Percentiles rank a stretch among this genome's conserved stretches.
Evolutionary conservation across 1,140 invertebrate species (phyloP).

Genomic region (Pissodes strobi): DNA sequence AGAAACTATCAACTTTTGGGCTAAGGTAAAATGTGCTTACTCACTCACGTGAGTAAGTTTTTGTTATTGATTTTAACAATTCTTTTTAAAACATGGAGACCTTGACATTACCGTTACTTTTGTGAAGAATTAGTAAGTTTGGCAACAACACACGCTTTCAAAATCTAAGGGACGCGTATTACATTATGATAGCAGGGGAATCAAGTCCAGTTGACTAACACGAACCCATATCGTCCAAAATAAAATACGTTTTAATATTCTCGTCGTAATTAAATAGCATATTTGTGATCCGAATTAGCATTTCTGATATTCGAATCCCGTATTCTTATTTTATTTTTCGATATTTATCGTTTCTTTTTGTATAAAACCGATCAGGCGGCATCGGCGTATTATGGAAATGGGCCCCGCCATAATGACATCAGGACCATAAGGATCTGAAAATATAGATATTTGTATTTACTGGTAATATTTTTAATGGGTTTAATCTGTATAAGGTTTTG

Average conservation of each 20-base stretch:
- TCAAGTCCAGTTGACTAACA: slow-evolving; percentile 10
- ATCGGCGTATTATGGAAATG: not conserved
- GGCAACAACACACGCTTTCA: no score
- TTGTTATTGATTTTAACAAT: no score
- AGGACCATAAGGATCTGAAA: not conserved
- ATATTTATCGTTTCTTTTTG: slow-evolving; percentile 24
- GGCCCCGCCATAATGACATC: not conserved
- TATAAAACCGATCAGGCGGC: slow-evolving; percentile 11
- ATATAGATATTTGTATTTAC: not conserved
- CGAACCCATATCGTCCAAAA: slow-evolving; percentile 19
- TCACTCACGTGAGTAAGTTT: no score
- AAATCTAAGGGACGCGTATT: no score
- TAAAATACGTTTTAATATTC: slow-evolving; percentile 30
- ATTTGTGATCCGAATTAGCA: slow-evolving; percentile 42
- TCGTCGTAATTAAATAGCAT: slow-evolving; percentile 44
- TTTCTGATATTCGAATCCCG: slow-evolving; percentile 20
- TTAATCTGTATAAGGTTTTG: no score
- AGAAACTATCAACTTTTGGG: no score
- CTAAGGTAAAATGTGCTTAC: no score
- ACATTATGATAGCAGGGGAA: no score
- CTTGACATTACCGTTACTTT: no score
- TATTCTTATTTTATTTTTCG: slow-evolving; percentile 16
- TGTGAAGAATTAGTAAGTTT: no score
- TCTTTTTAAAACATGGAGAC: no score
- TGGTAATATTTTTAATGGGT: no score